Conservation (phyloP, 2,888 invertebrate species). For the Ganaspis brasiliensis region DNA sequence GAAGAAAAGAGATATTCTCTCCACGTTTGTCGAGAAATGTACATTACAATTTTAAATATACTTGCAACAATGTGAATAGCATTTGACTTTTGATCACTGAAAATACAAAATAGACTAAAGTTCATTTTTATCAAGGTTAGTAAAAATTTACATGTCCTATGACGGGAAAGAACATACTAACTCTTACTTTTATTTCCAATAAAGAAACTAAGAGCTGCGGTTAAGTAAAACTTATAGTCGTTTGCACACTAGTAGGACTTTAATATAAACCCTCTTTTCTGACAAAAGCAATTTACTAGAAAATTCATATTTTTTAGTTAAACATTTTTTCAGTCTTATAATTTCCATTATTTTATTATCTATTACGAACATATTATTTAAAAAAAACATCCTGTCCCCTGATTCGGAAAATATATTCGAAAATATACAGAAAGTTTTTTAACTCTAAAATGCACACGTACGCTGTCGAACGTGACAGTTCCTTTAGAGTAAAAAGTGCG, state of each 20-base stretch:
- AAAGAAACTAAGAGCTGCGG: neutral
- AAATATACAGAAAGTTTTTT: neutral
- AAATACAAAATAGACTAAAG: neutral
- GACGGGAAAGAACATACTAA: neutral
- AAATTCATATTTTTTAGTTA: neutral
- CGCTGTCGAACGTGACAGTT: neutral
- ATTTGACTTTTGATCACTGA: neutral
- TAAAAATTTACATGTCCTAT: neutral
- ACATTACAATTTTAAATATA: neutral
- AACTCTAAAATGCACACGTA: neutral
- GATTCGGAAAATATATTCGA: too few species aligned
- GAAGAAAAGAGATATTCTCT: neutral
- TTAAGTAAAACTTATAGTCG: slow-evolving; percentile 17
- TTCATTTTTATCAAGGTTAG: neutral
- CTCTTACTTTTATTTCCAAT: slow-evolving; percentile 18
- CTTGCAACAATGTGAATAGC: neutral
- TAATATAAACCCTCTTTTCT: slow-evolving; percentile 1
- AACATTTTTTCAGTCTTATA: too few species aligned
- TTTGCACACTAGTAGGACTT: slow-evolving; percentile 9
- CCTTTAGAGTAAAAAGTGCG: neutral
- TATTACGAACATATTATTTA: too few species aligned
- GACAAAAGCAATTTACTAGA: neutral
- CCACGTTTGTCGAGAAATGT: neutral
- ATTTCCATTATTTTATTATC: too few species aligned
- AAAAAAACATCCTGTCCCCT: too few species aligned